Percentiles rank a stretch among this genome's conserved stretches.
Conservation (phyloP, 2,888 invertebrate species). For the Drosophila lacicola region DNA sequence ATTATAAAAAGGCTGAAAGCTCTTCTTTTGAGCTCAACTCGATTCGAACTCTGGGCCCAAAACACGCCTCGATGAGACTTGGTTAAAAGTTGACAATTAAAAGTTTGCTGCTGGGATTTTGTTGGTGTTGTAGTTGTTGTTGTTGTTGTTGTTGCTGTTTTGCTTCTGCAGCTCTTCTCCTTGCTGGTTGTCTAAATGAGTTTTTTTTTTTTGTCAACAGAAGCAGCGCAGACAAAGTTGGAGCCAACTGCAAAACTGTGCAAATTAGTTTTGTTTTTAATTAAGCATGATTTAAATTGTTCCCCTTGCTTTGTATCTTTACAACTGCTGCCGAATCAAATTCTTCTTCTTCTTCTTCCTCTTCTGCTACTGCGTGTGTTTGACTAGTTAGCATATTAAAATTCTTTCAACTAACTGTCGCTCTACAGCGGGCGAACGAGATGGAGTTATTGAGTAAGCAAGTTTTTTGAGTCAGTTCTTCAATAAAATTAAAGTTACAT, state of each 20-base stretch:
- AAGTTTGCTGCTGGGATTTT: slow-evolving; percentile 65
- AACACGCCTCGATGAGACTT: slow-evolving; percentile 41
- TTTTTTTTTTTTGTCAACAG: slow-evolving; percentile 54
- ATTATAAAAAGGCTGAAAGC: slow-evolving; percentile 22
- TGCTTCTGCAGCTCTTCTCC: slow-evolving; percentile 25
- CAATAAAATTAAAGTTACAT: slow-evolving; percentile 71
- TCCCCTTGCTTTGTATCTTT: slow-evolving; percentile 31
- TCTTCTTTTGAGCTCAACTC: slow-evolving; percentile 20
- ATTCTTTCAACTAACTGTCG: slow-evolving; percentile 66
- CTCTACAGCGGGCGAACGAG: slow-evolving; percentile 1
- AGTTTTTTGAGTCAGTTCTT: slow-evolving; percentile 28
- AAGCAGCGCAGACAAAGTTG: slow-evolving; percentile 60
- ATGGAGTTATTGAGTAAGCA: background rate
- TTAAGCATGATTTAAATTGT: slow-evolving; percentile 56
- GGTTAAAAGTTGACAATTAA: slow-evolving; percentile 78
- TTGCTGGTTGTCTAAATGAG: slow-evolving; percentile 47
- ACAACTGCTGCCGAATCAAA: slow-evolving; percentile 6
- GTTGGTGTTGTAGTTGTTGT: slow-evolving; percentile 25
- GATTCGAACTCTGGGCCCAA: slow-evolving; percentile 32
- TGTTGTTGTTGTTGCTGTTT: slow-evolving; percentile 32
- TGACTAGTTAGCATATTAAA: slow-evolving; percentile 56
- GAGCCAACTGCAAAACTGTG: slow-evolving; percentile 59
- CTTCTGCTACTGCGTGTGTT: slow-evolving; percentile 28
- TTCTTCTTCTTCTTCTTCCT: background rate
- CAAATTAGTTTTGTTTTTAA: slow-evolving; percentile 77